A percentile compares a stretch with the other conserved stretches of the same genome.
Conservation (phyloP, 1,140 invertebrate species). For the Pachypsylla venusta region DNA sequence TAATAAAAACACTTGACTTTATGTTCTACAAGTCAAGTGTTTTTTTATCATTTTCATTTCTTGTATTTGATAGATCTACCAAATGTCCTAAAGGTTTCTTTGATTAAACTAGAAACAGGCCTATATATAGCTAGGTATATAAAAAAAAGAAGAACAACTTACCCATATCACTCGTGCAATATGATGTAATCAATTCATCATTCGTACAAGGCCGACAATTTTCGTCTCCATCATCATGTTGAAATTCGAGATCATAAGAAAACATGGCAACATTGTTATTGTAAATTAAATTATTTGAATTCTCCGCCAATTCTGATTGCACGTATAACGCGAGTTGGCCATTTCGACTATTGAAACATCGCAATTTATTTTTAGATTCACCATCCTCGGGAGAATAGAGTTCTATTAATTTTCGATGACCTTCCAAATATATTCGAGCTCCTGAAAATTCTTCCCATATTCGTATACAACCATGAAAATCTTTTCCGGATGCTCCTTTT, state of each 20-base stretch:
- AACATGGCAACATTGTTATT: slow-evolving; percentile 39
- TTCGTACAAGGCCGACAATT: slow-evolving; percentile 46
- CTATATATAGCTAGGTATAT: too few species aligned
- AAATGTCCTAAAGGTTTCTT: too few species aligned
- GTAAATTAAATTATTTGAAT: slow-evolving; percentile 28
- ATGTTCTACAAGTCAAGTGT: too few species aligned
- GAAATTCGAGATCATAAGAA: slow-evolving; percentile 47
- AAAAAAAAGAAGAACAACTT: slow-evolving; percentile 27
- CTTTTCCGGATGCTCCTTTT: slow-evolving; percentile 37
- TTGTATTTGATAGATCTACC: too few species aligned
- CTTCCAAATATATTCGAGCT: slow-evolving; percentile 54
- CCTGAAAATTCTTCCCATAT: slow-evolving; percentile 35
- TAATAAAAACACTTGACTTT: too few species aligned
- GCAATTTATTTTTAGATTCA: slow-evolving; percentile 10
- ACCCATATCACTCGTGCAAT: slow-evolving; percentile 66
- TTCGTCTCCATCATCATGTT: slow-evolving; percentile 32
- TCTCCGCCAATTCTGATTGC: slow-evolving; percentile 37
- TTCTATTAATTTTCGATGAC: slow-evolving; percentile 40
- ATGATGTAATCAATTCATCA: slow-evolving; percentile 55
- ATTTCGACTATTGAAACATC: slow-evolving; percentile 48
- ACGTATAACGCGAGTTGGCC: slow-evolving; percentile 56
- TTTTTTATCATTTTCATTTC: too few species aligned
- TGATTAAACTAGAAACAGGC: too few species aligned
- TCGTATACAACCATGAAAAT: slow-evolving; percentile 54
- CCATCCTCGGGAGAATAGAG: slow-evolving; percentile 46